A percentile compares a stretch with the other conserved stretches of the same genome.
phyloP scores from a whole-genome alignment of 2,113 vertebrate genomes.

The Mustela nigripes region DNA sequence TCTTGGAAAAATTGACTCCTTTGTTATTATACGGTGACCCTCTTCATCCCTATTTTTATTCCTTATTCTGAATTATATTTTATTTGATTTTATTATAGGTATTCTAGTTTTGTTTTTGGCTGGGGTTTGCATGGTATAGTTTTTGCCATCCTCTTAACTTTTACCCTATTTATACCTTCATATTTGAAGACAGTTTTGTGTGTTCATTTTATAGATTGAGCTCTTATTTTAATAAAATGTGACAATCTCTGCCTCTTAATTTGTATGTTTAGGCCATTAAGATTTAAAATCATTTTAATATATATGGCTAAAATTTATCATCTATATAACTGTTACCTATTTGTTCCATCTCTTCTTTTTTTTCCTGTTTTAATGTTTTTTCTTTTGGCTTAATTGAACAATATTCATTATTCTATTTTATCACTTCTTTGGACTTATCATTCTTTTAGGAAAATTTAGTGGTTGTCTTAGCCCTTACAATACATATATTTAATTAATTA shows the following conservation, averaged over 20 bases:
- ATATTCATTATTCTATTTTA: neutral
- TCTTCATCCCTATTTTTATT: neutral
- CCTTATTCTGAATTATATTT: neutral
- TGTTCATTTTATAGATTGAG: neutral
- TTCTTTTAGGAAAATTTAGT: neutral
- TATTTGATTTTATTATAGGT: neutral
- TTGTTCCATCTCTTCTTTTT: neutral
- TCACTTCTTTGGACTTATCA: neutral
- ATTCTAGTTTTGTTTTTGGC: neutral
- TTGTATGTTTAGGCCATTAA: neutral
- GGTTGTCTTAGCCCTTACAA: neutral
- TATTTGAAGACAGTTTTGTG: neutral
- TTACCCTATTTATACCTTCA: neutral
- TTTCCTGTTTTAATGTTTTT: neutral
- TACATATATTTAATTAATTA: neutral
- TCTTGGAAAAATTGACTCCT: neutral
- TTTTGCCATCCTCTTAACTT: neutral
- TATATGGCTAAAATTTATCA: neutral
- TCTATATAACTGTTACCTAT: neutral
- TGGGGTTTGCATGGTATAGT: neutral
- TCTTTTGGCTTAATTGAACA: neutral
- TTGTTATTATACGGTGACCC: neutral
- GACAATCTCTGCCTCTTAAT: neutral
- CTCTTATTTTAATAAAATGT: neutral
- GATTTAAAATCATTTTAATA: neutral